phyloP scores from a whole-genome alignment of 2,797 vertebrate genomes.

The Mus caroli region DNA sequence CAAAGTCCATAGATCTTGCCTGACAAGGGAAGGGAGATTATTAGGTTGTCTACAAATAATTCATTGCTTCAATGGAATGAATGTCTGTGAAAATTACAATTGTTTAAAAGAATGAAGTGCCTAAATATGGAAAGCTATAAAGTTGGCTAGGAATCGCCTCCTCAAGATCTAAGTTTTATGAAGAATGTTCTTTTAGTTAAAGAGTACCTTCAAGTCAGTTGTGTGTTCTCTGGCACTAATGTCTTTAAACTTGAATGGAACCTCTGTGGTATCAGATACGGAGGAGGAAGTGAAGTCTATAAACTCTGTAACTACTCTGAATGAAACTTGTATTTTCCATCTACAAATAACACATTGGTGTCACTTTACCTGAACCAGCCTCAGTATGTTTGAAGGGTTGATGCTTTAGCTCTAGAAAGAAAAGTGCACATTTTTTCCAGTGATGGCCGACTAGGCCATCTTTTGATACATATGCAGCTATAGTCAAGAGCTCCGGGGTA shows the following conservation, averaged over 20 bases:
- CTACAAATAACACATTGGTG: background rate
- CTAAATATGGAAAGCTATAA: background rate
- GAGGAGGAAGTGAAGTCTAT: background rate
- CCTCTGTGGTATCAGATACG: background rate
- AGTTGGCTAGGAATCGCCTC: background rate
- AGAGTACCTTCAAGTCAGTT: background rate
- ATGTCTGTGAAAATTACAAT: background rate
- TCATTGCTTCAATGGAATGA: background rate
- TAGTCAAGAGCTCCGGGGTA: too few relatives aligned
- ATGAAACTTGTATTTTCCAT: slow-evolving; percentile 18
- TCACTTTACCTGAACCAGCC: background rate
- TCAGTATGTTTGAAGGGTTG: slow-evolving; percentile 6
- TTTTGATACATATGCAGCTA: too few relatives aligned
- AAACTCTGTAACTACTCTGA: background rate
- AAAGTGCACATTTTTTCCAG: too few relatives aligned
- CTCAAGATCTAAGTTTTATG: background rate
- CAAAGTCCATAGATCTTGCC: background rate
- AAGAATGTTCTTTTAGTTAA: background rate
- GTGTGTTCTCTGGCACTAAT: background rate
- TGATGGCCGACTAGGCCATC: too few relatives aligned
- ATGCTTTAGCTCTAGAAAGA: slow-evolving; percentile 10
- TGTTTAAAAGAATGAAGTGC: slow-evolving; percentile 30
- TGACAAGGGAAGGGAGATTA: background rate
- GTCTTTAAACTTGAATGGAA: background rate
- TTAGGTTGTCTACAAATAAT: slow-evolving; percentile 36